Evolutionary conservation across 2,888 invertebrate genomes (phyloP), one percentile per base, ranked within the genome.

Genomic region (Corythucha ciliata): DNA sequence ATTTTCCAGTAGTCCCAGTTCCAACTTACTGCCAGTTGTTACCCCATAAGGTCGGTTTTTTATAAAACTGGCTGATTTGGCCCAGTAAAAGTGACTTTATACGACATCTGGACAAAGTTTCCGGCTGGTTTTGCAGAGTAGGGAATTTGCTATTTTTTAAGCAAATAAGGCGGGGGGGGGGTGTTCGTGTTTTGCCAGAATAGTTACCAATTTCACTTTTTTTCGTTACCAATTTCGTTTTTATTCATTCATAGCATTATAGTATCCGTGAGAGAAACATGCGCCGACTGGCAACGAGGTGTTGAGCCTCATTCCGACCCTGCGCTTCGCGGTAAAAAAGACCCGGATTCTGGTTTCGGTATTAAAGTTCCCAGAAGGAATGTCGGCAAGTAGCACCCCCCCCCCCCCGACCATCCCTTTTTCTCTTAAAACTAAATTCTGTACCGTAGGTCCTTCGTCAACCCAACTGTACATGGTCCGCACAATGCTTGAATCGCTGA

Each of bases 391-490:
- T 68, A 51, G 4, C 29, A 29, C 12, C 29, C 29, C 29, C 29
- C 29, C n/a, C n/a, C n/a, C n/a, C n/a, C n/a, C n/a, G n/a, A n/a
- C n/a, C n/a, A 16, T 14, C 10, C 21, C 26, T 45, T 36, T 49
- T 40, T 47, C n/a, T n/a, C n/a, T n/a, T n/a, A n/a, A n/a, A n/a
- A n/a, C n/a, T n/a, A n/a, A 26, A 26, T 33, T 45, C 52, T 21
- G 52, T 52, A 44, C 45, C 49, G 1, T 64, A 83, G 83, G 86
- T 4, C 90, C 90, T 1, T 90, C 90, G 0, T 87, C 90, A 0
- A 91, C 90, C 1, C 87, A 97, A 72, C 74, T 99, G 8, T 98
- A 99, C 72, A 96, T 98, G 96, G 94, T 97, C 3, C 79, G 98
- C 6, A 98, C 98, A 0, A 98, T 98, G 84, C 71, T 98, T 52